Base-by-base conservation (phyloP, 2,113 vertebrate genomes). In the Oenanthe melanoleuca region DNA sequence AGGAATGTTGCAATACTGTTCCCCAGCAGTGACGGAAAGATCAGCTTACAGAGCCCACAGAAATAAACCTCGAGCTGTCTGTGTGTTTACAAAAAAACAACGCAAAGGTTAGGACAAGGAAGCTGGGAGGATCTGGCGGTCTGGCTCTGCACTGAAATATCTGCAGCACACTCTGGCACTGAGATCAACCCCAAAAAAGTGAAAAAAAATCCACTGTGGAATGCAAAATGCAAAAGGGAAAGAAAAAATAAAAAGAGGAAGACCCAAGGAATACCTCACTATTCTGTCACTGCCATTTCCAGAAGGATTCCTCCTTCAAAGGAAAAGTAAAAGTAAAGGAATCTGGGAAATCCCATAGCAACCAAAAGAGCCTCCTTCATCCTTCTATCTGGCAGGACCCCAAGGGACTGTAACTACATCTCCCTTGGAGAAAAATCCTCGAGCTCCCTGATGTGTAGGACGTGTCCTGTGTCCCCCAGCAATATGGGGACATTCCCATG, bases 1-100 rank as follows among this genome's bases (percentile, higher is more conserved):
- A 94, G 92, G 95, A 96, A 97, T 97, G 95, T 97, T 92, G 96
- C 97, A 97, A 94, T 42, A 90, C 90, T 97, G 94, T 95, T 97
- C 92, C 80, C 86, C 89, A 91, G 94, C 85, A 96, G 87, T 71
- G 95, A 91, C 21, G 21, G 94, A 95, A 96, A 96, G 97, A 97
- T 97, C 96, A 70, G 0, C 95, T 97, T 97, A 97, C 97, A 69
- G 83, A 82, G 81, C 67, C 87, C 80, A 94, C 95, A 94, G 95
- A 97, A 97, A 97, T 97, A 97, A 96, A 96, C 88, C 78, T 79
- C 38, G 5, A 75, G 77, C 70, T 94, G 90, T 78, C 50, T 9
- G 71, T 88, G 82, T 95, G 93, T 95, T 97, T 95, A 96, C 88
- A 92, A 71, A 96, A 97, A 96, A 93, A 89, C 86, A 95, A 87